Evolutionary conservation across 2,113 vertebrate species (phyloP), one percentile per base, ranked within the genome.

Genomic region (Corythornis cristatus): DNA sequence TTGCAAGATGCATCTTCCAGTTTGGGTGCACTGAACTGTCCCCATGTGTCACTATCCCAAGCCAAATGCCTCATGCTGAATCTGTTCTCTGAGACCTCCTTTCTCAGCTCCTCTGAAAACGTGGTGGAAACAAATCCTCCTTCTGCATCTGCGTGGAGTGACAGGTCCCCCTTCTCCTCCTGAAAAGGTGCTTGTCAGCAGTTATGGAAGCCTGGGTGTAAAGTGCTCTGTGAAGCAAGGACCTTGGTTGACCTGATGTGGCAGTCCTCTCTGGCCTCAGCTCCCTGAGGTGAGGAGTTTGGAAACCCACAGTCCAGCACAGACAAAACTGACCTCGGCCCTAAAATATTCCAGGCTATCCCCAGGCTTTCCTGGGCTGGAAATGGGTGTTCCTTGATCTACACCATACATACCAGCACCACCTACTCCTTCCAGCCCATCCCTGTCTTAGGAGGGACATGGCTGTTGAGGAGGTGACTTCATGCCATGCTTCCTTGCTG

Each of bases 31-130:
- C 26, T 2, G 20, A 90, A 54, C 7, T 3, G 1, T 51, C 42
- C 42, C 23, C 16, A 28, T 0, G 1, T 0, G 1, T 35, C 0
- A 0, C 54, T 71, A 35, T 21, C 20, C 54, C 12, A 9, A 0
- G 1, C 16, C 1, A 1, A 58, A 58, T 15, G 26, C 35, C 48
- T 57, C 9, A 29, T n/a, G 33, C 54, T 64, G 15, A 50, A 45
- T 28, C 40, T 60, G 28, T 19, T 64, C 40, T 60, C 42, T 0
- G 4, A 64, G 40, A 43, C 12, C 15, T 40, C 0, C 0, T 31
- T 68, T 77, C 71, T 81, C 15, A 60, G 31, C 56, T 45, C 11
- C 50, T 68, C 50, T 16, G 33, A 58, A 73, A 77, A 43, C 3
- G 9, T 13, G 43, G 42, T 3, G 2, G 60, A 77, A 85, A 29